phyloP scores from a whole-genome alignment of 2,797 vertebrate species.

The Muscicapa comitata region DNA sequence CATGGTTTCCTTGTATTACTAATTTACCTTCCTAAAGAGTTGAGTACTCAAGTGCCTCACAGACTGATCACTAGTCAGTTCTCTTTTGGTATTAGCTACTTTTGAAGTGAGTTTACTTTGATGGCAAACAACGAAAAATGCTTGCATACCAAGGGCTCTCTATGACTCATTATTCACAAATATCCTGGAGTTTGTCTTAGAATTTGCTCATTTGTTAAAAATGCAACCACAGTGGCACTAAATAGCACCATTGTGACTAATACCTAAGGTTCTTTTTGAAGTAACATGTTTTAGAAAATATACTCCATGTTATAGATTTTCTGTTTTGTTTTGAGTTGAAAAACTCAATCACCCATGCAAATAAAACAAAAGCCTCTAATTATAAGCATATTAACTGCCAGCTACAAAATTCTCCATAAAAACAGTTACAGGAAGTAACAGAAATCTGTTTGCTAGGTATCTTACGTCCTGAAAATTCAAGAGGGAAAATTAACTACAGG shows the following conservation, averaged over 20 bases:
- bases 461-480: slow-evolving; percentile 63
- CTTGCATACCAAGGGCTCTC: not conserved
- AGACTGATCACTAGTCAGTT: not conserved
- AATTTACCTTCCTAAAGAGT: not conserved
- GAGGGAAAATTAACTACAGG: slow-evolving; percentile 64
- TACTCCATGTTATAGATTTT: not conserved
- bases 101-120: slow-evolving; percentile 8
- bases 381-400: slow-evolving; percentile 46
- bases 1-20: not conserved
- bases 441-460: slow-evolving; percentile 58
- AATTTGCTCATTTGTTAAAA: not conserved
- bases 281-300: slow-evolving; percentile 8
- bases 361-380: slow-evolving; percentile 49
- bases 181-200: not conserved
- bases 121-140: not conserved
- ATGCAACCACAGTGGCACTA: slow-evolving; percentile 2
- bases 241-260: slow-evolving; percentile 22
- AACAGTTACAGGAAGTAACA: slow-evolving; percentile 47
- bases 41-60: not conserved
- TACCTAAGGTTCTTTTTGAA: not conserved
- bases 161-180: not conserved
- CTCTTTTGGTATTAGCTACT: not conserved
- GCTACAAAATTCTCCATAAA: slow-evolving; percentile 61
- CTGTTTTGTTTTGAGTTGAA: not conserved
- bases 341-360: not conserved